Evolutionary conservation across 2,888 invertebrate genomes (phyloP), one percentile per base, ranked within the genome.

Genomic region (Folsomia candida): DNA sequence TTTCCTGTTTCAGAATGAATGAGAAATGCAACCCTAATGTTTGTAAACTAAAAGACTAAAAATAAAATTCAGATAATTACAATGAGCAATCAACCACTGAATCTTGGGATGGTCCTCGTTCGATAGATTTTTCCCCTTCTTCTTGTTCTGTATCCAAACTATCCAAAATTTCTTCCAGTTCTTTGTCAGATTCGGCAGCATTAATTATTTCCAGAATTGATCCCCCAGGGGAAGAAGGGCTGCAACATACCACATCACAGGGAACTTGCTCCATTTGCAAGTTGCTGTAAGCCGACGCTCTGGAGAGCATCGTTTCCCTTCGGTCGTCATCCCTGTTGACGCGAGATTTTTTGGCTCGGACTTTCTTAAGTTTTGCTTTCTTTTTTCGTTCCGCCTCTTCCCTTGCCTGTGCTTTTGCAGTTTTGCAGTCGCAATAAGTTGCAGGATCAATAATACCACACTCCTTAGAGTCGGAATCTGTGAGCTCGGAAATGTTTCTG

Each of bases 1-100:
- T 6, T 47, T 14, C 25, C 75, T 75, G 27, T n/a, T n/a, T n/a
- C n/a, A n/a, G n/a, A n/a, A n/a, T n/a, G n/a, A n/a, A n/a, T n/a
- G n/a, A n/a, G n/a, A n/a, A n/a, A n/a, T n/a, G n/a, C n/a, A n/a
- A n/a, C n/a, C n/a, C n/a, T n/a, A n/a, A n/a, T n/a, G n/a, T n/a
- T n/a, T n/a, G n/a, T n/a, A n/a, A n/a, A n/a, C n/a, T n/a, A n/a
- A n/a, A n/a, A n/a, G n/a, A n/a, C n/a, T 14, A 11, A 37, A 11
- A 70, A n/a, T 29, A 26, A 9, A 28, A 62, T 26, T 20, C 11
- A 26, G 4, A 51, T 24, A 11, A n/a, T 59, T 25, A 18, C 47
- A 68, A 59, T 18, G 73, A 73, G 18, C 73, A 70, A 64, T 70
- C 73, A n/a, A 62, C n/a, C n/a, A n/a, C n/a, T n/a, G n/a, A n/a